Conservation (phyloP, 2,888 invertebrate genomes). For the Agriopis leucophaearia region DNA sequence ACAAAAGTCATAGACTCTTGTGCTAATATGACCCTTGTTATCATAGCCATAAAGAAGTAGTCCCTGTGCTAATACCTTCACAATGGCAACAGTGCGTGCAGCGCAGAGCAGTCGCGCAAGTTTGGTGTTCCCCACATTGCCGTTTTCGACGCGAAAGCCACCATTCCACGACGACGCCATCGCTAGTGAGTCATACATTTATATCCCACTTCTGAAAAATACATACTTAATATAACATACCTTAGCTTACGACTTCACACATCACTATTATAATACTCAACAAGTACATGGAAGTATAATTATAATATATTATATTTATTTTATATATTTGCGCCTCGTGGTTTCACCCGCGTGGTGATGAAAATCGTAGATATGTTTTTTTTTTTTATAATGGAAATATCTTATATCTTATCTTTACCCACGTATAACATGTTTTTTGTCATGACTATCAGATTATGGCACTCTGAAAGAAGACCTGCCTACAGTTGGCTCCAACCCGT, state of each 20-base stretch:
- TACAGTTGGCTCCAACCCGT: constrained; percentile 89
- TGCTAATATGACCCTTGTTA: constrained; percentile 1
- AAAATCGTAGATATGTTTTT: no score
- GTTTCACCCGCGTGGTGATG: no score
- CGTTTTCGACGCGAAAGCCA: constrained; percentile 85
- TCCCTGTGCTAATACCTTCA: constrained; percentile 22
- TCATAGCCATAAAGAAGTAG: constrained; percentile 10
- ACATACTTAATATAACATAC: background rate
- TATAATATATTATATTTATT: no score
- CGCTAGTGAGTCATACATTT: constrained; percentile 72
- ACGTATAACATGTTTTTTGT: background rate
- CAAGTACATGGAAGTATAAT: background rate
- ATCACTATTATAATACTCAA: background rate
- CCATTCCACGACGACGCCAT: constrained; percentile 84
- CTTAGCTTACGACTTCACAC: background rate
- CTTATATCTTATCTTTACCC: background rate
- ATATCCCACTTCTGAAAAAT: background rate
- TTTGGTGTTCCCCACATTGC: constrained; percentile 91
- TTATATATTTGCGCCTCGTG: no score
- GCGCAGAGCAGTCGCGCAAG: constrained; percentile 91
- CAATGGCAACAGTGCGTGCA: constrained; percentile 73
- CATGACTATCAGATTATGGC: constrained; percentile 87
- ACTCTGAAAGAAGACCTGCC: constrained; percentile 90
- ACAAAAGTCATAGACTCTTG: background rate
- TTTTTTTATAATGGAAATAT: no score